These are phyloP conservation scores for Cryptoblepharus egeriae DNA, from an alignment of 2,797 vertebrate genomes.

Conservation along the genomic window DNA sequence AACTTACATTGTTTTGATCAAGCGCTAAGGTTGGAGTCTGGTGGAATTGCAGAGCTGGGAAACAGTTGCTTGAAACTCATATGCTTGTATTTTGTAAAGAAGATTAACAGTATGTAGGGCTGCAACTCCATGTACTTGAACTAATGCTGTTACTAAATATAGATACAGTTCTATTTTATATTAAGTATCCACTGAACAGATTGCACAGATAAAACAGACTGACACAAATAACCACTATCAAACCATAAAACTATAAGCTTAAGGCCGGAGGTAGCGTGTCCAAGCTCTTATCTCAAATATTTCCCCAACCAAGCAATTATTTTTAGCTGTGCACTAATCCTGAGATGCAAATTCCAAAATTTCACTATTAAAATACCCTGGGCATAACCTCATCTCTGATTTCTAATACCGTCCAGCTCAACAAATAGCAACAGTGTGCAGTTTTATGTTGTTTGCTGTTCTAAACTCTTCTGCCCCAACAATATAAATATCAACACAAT, in stretches of 20 bases:
- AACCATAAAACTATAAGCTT: conserved; percentile 14
- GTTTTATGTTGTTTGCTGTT: rapidly evolving
- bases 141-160: background rate
- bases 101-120: background rate
- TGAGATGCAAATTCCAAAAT: conserved; percentile 1
- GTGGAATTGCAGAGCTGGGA: background rate
- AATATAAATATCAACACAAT: background rate
- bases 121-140: background rate
- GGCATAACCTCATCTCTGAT: background rate
- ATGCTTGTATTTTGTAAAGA: background rate
- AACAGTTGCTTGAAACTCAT: background rate
- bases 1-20: background rate
- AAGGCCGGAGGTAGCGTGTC: background rate
- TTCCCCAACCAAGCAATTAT: background rate
- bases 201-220: conserved; percentile 16
- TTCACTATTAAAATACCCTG: background rate
- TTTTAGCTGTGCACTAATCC: conserved; percentile 34
- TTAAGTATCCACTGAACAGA: conserved; percentile 7
- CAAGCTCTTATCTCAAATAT: background rate
- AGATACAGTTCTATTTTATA: background rate
- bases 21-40: background rate
- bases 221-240: background rate
- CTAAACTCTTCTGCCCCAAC: background rate
- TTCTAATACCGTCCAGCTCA: background rate
- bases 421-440: background rate